phyloP scores from a whole-genome alignment of 2,113 vertebrate species.

The Oncorhynchus clarkii region DNA sequence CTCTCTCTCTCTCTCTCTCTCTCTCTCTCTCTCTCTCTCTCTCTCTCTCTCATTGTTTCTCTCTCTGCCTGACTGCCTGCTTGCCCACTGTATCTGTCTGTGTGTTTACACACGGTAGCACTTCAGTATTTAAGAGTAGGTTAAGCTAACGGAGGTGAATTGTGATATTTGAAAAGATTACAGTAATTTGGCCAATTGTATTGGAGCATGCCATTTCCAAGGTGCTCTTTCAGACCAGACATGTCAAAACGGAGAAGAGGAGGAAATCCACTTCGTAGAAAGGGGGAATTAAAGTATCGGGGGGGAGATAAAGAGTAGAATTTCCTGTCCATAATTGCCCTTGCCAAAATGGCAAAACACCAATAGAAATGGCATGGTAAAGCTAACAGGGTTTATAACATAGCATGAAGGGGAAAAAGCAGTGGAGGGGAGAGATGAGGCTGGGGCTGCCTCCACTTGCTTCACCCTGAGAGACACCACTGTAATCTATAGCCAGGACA shows the following conservation, averaged over 20 bases:
- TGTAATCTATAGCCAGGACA: background rate
- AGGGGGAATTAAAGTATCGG: slow-evolving; percentile 5
- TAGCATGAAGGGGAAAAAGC: slow-evolving; percentile 29
- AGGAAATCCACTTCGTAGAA: slow-evolving; percentile 24
- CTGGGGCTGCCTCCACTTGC: too few species aligned
- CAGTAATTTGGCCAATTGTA: slow-evolving; percentile 54
- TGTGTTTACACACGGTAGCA: background rate
- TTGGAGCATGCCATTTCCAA: slow-evolving; percentile 44
- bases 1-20: background rate
- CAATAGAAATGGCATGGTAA: too few species aligned
- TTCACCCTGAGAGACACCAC: background rate
- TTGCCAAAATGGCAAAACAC: slow-evolving; percentile 29
- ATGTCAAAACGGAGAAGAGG: slow-evolving; percentile 52
- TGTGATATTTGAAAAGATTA: slow-evolving; percentile 62
- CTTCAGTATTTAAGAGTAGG: slow-evolving; percentile 38
- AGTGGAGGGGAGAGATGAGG: slow-evolving; percentile 1
- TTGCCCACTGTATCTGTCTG: background rate
- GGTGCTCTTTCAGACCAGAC: slow-evolving; percentile 39
- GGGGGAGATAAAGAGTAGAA: background rate
- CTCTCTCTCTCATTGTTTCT: background rate
- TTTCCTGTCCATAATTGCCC: slow-evolving; percentile 39
- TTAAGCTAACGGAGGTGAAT: slow-evolving; percentile 54
- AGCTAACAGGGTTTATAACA: too few species aligned
- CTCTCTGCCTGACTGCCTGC: background rate
- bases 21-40: background rate